Percentiles rank a stretch among this genome's conserved stretches.
These are phyloP conservation scores for Chelidonichthys spinosus DNA, from an alignment of 2,797 vertebrate species.

Conservation along the genomic window DNA sequence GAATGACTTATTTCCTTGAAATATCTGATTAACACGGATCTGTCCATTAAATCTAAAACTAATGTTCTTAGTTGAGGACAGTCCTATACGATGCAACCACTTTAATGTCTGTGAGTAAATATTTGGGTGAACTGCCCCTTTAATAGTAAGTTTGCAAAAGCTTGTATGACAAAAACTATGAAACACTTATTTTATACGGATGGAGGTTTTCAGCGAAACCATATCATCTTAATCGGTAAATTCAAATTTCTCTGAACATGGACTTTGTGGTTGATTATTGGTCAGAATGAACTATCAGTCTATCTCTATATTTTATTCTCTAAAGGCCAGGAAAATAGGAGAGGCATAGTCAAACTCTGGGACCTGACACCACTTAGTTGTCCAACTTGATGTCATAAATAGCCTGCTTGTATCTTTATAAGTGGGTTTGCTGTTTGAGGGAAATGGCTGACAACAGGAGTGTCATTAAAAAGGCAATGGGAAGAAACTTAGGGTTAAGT, in stretches of 20 bases:
- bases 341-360: neutral
- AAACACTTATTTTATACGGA: neutral
- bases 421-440: conserved; percentile 46
- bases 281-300: neutral
- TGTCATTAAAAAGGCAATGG: conserved; percentile 35
- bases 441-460: conserved; percentile 54
- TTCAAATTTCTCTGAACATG: neutral
- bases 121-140: neutral
- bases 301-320: conserved; percentile 12
- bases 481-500: conserved; percentile 41
- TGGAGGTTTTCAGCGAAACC: neutral
- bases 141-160: neutral
- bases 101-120: neutral
- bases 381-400: conserved; percentile 44
- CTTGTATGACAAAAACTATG: neutral
- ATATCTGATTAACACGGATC: neutral
- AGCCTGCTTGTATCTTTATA: conserved; percentile 38
- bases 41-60: neutral
- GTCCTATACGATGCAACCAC: neutral
- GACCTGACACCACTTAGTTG: conserved; percentile 18
- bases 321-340: conserved; percentile 32
- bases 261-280: neutral
- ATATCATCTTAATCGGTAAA: neutral
- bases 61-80: neutral
- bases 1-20: too few relatives aligned